These are phyloP conservation scores for Listrodromus nycthemerus DNA, from an alignment of 2,888 invertebrate species.

Conservation along the genomic window DNA sequence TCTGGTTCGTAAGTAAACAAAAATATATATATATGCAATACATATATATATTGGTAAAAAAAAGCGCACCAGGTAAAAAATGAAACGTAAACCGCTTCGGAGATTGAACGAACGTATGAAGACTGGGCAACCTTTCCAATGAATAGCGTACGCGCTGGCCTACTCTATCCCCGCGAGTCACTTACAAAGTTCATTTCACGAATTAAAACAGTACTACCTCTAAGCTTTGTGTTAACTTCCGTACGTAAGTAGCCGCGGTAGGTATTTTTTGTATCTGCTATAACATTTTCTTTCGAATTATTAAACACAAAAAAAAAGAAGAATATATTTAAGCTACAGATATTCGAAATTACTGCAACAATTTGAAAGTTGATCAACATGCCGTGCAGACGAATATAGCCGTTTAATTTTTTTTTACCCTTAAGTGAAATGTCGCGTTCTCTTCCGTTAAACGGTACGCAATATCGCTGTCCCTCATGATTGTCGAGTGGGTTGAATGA, in stretches of 20 bases:
- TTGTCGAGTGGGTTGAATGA: conserved; percentile 36
- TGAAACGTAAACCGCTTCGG: conserved; percentile 81
- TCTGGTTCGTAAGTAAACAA: conserved; percentile 81
- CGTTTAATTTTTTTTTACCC: conserved; percentile 53
- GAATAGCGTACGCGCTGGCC: conserved; percentile 82
- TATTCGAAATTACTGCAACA: conserved; percentile 36
- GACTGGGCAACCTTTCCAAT: conserved; percentile 83
- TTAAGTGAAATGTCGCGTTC: conserved; percentile 52
- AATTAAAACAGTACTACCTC: conserved; percentile 81
- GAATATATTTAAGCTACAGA: conserved; percentile 75
- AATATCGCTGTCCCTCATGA: conserved; percentile 22
- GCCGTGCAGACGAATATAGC: conserved; percentile 39
- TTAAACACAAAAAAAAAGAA: conserved; percentile 78
- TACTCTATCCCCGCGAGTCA: conserved; percentile 83
- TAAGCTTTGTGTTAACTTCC: conserved; percentile 85
- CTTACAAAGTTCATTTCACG: conserved; percentile 83
- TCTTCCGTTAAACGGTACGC: neutral
- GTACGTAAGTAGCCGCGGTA: conserved; percentile 88
- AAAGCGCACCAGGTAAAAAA: conserved; percentile 84
- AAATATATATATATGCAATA: conserved; percentile 41
- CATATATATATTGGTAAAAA: conserved; percentile 41
- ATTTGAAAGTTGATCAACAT: conserved; percentile 51
- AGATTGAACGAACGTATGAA: conserved; percentile 83
- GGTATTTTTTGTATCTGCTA: conserved; percentile 86
- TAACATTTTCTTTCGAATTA: conserved; percentile 76